Conservation (phyloP, 2,113 vertebrate genomes). For the Perognathus longimembris region DNA sequence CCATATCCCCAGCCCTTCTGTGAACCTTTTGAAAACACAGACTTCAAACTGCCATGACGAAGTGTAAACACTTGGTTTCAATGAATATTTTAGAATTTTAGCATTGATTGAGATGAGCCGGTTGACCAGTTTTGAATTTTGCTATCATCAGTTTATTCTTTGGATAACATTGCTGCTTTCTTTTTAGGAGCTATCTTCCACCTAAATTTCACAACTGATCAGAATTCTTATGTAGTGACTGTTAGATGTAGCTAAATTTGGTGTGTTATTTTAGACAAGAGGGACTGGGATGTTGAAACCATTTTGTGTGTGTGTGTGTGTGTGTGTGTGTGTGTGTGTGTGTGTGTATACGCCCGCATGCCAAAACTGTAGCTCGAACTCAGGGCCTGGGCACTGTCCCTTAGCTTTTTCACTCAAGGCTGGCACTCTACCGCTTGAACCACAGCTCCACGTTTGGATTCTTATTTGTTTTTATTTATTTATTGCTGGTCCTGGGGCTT, state of each 20-base stretch:
- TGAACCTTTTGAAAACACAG: constrained; percentile 41
- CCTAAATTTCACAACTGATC: not conserved
- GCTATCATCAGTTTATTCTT: not conserved
- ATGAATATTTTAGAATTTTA: constrained; percentile 46
- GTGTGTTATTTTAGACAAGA: constrained; percentile 33
- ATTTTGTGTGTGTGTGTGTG: no score
- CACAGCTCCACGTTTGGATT: no score
- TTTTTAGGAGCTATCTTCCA: not conserved
- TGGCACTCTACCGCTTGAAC: no score
- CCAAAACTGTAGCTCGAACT: no score
- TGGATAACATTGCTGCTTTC: not conserved
- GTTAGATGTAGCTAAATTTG: not conserved
- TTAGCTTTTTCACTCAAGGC: no score
- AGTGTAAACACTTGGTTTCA: constrained; percentile 32
- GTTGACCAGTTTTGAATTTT: constrained; percentile 31
- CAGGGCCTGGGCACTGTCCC: no score
- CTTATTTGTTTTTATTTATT: no score
- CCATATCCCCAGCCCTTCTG: no score
- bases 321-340: no score
- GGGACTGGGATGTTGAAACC: not conserved
- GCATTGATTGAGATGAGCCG: not conserved
- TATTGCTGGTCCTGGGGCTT: no score
- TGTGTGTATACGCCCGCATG: no score
- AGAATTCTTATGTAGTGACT: not conserved
- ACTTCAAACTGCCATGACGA: constrained; percentile 50